Evolutionary conservation across 2,113 vertebrate species (phyloP).

Genomic region (Odobenus rosmarus): DNA sequence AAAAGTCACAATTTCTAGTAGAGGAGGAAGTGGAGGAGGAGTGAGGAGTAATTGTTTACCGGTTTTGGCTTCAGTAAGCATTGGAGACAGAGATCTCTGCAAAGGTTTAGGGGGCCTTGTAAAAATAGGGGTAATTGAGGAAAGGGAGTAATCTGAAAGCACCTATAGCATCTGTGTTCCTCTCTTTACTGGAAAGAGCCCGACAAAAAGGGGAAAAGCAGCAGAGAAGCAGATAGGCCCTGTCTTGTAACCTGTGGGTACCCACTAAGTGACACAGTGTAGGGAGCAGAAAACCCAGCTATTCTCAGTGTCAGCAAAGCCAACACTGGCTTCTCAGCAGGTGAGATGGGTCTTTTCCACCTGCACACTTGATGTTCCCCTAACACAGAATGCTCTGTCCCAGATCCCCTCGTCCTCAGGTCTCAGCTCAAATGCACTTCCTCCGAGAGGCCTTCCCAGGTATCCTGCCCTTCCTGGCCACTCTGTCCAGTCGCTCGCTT

Average conservation of each 20-base stretch:
- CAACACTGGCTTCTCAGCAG: neutral
- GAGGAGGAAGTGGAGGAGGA: neutral
- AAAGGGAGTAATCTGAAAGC: neutral
- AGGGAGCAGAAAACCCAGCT: neutral
- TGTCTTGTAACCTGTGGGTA: neutral
- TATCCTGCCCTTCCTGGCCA: accelerated
- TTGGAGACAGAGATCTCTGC: neutral
- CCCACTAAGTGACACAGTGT: neutral
- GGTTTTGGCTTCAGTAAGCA: neutral
- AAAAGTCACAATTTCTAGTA: neutral
- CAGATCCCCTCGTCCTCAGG: neutral
- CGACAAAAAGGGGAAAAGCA: neutral
- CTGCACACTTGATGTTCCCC: neutral
- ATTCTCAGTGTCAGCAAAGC: neutral
- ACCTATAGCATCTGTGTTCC: no score
- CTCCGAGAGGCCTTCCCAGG: neutral
- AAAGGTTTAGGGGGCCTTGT: neutral
- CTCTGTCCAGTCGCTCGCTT: neutral
- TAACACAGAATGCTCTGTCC: neutral
- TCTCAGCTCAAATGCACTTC: neutral
- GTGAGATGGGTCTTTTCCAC: neutral
- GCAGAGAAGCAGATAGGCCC: neutral
- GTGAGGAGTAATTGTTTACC: neutral
- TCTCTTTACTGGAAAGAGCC: neutral
- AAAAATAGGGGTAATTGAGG: neutral